These are phyloP conservation scores for Ictalurus punctatus DNA, from an alignment of 2,113 vertebrate species.

Conservation along the genomic window DNA sequence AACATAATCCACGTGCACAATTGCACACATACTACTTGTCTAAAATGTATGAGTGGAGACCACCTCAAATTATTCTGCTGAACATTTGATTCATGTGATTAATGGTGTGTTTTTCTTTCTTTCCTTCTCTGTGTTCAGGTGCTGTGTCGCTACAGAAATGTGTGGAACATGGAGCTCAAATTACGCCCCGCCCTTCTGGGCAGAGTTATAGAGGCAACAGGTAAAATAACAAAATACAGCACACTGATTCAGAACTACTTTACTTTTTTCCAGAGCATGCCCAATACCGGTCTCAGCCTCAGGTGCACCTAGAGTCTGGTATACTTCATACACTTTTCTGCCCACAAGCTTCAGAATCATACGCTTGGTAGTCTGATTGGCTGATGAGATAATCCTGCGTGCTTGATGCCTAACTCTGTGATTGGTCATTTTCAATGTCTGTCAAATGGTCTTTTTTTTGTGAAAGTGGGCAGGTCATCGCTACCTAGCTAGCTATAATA, in stretches of 20 bases:
- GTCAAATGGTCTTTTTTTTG: background rate
- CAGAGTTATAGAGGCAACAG: constrained; percentile 81
- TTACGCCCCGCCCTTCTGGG: constrained; percentile 78
- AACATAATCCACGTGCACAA: too few species aligned
- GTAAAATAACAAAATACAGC: constrained; percentile 59
- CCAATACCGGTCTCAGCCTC: too few species aligned
- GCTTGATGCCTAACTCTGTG: background rate
- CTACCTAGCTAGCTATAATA: background rate
- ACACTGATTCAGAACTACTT: background rate
- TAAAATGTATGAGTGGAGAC: too few species aligned
- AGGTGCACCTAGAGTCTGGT: too few species aligned
- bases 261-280: too few species aligned
- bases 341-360: background rate
- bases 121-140: constrained; percentile 65
- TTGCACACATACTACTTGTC: too few species aligned
- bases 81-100: too few species aligned
- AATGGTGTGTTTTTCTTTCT: background rate
- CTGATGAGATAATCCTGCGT: background rate
- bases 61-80: too few species aligned
- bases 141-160: constrained; percentile 83
- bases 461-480: too few species aligned
- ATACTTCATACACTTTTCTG: background rate
- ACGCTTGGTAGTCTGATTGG: too few species aligned
- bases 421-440: background rate
- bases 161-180: constrained; percentile 86